These are phyloP conservation scores for Pseudopleuronectes americanus DNA, from an alignment of 2,797 vertebrate genomes.

Conservation along the genomic window DNA sequence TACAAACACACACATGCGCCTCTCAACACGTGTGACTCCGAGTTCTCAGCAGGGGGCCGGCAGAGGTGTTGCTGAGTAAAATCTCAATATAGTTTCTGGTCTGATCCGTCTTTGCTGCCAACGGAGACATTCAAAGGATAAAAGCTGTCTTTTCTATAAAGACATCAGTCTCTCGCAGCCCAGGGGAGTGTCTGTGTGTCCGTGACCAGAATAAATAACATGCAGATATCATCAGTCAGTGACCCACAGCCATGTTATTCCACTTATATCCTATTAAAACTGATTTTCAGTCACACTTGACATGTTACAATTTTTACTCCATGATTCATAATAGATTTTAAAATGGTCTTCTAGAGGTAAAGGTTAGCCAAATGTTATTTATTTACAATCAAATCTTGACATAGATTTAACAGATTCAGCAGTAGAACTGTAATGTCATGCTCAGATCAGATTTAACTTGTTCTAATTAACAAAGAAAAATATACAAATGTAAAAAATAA, in stretches of 20 bases:
- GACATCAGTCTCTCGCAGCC: constrained; percentile 32
- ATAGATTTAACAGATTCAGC: no score
- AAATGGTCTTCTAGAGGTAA: no score
- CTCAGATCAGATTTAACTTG: no score
- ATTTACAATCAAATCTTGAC: no score
- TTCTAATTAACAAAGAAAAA: no score
- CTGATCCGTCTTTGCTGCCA: constrained; percentile 42
- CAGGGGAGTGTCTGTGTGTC: constrained; percentile 22
- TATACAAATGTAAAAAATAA: no score
- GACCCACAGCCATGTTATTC: constrained; percentile 36
- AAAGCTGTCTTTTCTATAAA: constrained; percentile 42
- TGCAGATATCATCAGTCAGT: constrained; percentile 27
- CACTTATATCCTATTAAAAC: constrained; percentile 18
- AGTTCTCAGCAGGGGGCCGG: constrained; percentile 19
- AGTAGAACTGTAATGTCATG: no score
- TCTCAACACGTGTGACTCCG: constrained; percentile 13
- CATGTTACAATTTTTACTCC: no score
- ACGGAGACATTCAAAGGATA: constrained; percentile 58
- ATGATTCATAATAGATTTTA: no score
- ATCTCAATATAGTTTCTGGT: constrained; percentile 27
- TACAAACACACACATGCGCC: constrained; percentile 36
- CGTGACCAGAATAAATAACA: constrained; percentile 54
- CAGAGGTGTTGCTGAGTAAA: constrained; percentile 36
- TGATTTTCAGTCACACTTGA: constrained; percentile 16
- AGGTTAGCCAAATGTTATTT: no score